Conservation (phyloP, 92 coral and sea anemone genomes). For the Heliopora coerulea region DNA sequence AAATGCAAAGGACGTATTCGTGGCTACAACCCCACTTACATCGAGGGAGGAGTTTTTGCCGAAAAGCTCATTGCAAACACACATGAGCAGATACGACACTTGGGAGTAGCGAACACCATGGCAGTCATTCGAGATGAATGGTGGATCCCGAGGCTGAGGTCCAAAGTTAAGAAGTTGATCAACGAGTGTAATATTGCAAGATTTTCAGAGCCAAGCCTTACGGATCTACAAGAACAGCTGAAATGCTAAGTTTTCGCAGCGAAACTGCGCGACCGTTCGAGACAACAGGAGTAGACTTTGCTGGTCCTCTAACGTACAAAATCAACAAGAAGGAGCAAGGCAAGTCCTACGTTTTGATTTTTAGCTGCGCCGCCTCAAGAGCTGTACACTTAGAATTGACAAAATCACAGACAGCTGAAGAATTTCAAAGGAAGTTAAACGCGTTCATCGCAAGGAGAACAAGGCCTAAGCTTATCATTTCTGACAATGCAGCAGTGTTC, state of each 20-base stretch:
- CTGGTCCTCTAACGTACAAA: no score
- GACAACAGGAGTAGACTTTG: constrained; percentile 58
- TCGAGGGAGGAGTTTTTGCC: constrained; percentile 34
- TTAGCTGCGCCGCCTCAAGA: constrained; percentile 49
- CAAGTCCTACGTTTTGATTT: constrained; percentile 51
- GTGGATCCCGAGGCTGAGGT: constrained; percentile 50
- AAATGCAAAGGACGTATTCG: constrained; percentile 52
- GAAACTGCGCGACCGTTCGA: constrained; percentile 50
- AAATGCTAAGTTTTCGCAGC: constrained; percentile 34
- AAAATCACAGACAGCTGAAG: constrained; percentile 66
- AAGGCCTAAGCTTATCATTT: constrained; percentile 34
- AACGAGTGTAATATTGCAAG: constrained; percentile 43
- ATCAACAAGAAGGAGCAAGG: constrained; percentile 60
- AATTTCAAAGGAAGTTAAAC: no score
- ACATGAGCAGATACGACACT: constrained; percentile 30
- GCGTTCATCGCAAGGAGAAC: constrained; percentile 39
- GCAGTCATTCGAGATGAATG: constrained; percentile 49
- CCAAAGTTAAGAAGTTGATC: constrained; percentile 41
- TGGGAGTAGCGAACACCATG: constrained; percentile 48
- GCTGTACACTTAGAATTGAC: constrained; percentile 59
- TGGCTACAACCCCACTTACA: constrained; percentile 49
- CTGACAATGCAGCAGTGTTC: constrained; percentile 40
- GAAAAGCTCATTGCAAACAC: constrained; percentile 36
- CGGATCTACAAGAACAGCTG: constrained; percentile 24
- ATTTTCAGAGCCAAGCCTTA: constrained; percentile 42